Evolutionary conservation across 2,797 vertebrate species (phyloP), one percentile per base, ranked within the genome.

Genomic region (Molossus molossus): DNA sequence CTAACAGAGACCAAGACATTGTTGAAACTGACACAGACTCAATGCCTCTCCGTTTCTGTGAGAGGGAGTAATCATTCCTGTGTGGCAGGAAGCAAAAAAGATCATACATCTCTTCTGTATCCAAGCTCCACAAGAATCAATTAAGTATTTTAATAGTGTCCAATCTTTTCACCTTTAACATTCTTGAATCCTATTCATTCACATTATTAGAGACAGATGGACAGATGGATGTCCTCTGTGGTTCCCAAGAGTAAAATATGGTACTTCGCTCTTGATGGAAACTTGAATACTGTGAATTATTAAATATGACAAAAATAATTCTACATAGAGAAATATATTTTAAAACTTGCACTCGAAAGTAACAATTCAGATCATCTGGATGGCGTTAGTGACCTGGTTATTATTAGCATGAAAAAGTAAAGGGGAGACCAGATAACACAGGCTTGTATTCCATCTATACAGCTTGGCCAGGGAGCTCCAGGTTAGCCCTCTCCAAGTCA

Each of bases 221-320:
- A n/a, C n/a, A 92, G 64, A 67, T 29, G 33, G 25, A 33, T 67
- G 58, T 14, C 76, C 27, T 76, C 37, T 33, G 53, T 18, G 18
- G 4, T 88, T 84, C 67, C 60, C 20, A 29, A 64, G 17, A 72
- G 5, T 75, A 79, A 82, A 77, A 77, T 27, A 89, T 60, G 57
- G 62, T 72, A 58, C 29, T 91, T 86, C n/a, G 20, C 23, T 84
- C 48, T 53, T 88, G n/a, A 84, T 70, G 62, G 55, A 72, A 92
- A 95, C 77, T 18, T 60, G 20, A 94, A 91, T 72, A 40, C 25
- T 72, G 18, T 67, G 33, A 70, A 76, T 80, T 82, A 90, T 53
- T 72, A 90, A 95, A 37, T 90, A 50, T 57, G 33, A 48, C 14
- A 53, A 50, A 6, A 92, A 67, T 62, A 92, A 92, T 70, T 96